Percentiles rank a stretch among this genome's conserved stretches.
These are phyloP conservation scores for Neogobius melanostomus DNA, from an alignment of 2,113 vertebrate genomes.

Conservation along the genomic window DNA sequence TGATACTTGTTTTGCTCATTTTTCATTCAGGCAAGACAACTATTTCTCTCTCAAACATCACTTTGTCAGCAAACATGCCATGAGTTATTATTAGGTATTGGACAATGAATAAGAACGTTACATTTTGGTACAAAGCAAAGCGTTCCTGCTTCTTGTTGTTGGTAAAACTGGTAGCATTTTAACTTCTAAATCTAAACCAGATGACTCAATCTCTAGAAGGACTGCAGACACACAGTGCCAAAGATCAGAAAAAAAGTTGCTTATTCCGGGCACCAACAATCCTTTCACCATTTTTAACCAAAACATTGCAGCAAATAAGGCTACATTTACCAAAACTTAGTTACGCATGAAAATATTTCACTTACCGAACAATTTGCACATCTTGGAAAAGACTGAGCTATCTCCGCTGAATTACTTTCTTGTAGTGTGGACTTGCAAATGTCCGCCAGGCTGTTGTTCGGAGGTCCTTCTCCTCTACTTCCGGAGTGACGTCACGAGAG, in stretches of 20 bases:
- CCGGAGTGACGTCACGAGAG: slow-evolving; percentile 58
- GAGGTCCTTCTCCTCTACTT: slow-evolving; percentile 36
- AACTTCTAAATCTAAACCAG: too few species aligned
- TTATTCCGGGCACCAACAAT: too few species aligned
- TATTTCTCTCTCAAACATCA: not conserved
- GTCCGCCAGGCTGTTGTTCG: not conserved
- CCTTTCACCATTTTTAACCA: not conserved
- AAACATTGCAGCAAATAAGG: not conserved
- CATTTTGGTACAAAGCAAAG: not conserved
- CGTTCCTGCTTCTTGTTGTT: not conserved
- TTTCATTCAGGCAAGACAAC: not conserved
- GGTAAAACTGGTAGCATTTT: not conserved
- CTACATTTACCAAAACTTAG: not conserved
- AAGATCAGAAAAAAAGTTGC: too few species aligned
- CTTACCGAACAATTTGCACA: slow-evolving; percentile 67
- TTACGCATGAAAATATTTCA: not conserved
- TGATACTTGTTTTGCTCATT: too few species aligned
- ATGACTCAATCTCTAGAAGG: too few species aligned
- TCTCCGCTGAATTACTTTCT: not conserved
- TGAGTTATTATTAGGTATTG: too few species aligned
- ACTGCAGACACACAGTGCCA: too few species aligned
- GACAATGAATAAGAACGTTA: not conserved
- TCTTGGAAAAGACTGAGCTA: slow-evolving; percentile 3
- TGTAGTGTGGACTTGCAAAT: not conserved
- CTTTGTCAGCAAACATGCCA: not conserved